Evolutionary conservation across 2,113 vertebrate species (phyloP), one percentile per base, ranked within the genome.

Genomic region (Protomyctophum bolini): DNA sequence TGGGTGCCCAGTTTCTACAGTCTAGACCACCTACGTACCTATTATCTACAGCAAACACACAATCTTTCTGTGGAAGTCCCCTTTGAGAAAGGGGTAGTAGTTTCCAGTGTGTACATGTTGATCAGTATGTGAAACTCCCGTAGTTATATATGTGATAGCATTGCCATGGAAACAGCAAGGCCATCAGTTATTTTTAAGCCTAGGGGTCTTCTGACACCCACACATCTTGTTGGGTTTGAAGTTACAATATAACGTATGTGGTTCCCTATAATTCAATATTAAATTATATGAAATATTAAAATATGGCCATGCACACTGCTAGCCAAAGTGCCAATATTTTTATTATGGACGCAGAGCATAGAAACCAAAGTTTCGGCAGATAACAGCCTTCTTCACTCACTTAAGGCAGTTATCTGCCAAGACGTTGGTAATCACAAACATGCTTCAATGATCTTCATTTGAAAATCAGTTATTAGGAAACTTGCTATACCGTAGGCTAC

Each of bases 121-220:
- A 82, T 80, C 57, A 63, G 52, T 55, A 77, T 75, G 74, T 66
- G 21, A 65, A 76, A 79, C 62, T 58, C 63, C 70, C 60, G 28
- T 48, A 48, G 60, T 54, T 70, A 48, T 3, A 41, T 70, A 58
- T 67, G 58, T 50, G 15, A 72, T 74, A 46, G 15, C 47, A 83
- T 87, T 75, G 63, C 83, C 81, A 86, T 87, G 82, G 87, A 86
- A 88, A 89, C 87, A 63, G 52, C 63, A 55, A 33, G 29, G 66
- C 52, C 57, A 64, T 46, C 10, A 74, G 33, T 68, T 88, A 66
- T 85, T 74, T 73, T 52, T 75, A 63, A 69, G 68, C 65, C 58
- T 10, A 5, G 67, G 71, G 74, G 75, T 67, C 60, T 68, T 76
- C 59, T 57, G 60, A 84, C 76, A 81, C 70, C 71, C 54, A 83